Percentiles rank a stretch among this genome's conserved stretches.
Conservation (phyloP, 2,113 vertebrate species). For the Corynorhinus townsendii region DNA sequence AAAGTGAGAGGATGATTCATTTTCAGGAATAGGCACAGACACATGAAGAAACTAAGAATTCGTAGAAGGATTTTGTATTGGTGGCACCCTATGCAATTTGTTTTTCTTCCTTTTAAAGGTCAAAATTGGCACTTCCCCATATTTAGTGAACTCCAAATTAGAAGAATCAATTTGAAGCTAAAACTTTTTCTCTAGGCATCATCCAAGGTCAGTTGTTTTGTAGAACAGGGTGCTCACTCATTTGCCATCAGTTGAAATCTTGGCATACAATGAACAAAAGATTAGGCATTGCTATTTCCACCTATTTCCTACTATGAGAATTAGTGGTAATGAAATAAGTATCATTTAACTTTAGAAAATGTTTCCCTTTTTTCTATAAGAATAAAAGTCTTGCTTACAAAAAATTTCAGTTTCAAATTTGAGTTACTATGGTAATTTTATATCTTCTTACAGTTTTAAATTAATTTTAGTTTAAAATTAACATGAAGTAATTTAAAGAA, state of each 20-base stretch:
- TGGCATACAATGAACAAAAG: not conserved
- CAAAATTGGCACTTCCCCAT: not conserved
- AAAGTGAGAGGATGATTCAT: not conserved
- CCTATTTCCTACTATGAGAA: not conserved
- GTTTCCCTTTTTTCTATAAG: not conserved
- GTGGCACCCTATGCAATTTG: not conserved
- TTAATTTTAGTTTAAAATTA: constrained; percentile 68
- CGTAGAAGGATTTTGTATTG: not conserved
- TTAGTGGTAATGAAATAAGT: not conserved
- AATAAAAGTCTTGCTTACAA: constrained; percentile 24
- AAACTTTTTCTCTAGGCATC: not conserved
- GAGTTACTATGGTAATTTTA: constrained; percentile 63
- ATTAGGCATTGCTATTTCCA: not conserved
- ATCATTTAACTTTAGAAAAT: not conserved
- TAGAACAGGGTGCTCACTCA: rapidly evolving
- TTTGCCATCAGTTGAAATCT: not conserved
- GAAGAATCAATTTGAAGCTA: not conserved
- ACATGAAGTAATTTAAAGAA: constrained; percentile 59
- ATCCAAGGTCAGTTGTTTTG: not conserved
- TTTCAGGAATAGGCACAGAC: not conserved
- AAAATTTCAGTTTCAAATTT: constrained; percentile 34
- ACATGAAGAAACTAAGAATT: not conserved
- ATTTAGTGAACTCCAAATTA: not conserved
- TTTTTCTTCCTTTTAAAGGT: not conserved
- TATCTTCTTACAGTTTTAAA: constrained; percentile 48